Evolutionary conservation across 2,113 vertebrate species (phyloP).

Genomic region (Tachysurus fulvidraco): DNA sequence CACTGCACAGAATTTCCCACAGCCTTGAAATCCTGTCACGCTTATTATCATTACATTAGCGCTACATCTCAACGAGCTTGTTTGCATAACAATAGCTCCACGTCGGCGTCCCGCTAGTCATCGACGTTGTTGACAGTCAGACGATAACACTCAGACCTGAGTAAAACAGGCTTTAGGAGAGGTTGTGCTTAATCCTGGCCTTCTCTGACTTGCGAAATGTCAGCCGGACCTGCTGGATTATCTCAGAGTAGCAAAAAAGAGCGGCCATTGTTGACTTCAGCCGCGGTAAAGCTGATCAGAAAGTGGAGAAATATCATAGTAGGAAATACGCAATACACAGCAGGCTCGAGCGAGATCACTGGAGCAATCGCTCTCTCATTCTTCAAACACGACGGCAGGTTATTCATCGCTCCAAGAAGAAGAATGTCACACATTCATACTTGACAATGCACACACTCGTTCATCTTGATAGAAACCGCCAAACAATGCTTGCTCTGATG

Average conservation of each 20-base stretch:
- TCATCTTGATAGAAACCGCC: conserved; percentile 36
- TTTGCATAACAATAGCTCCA: conserved; percentile 76
- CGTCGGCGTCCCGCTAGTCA: conserved; percentile 60
- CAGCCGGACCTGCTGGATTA: neutral
- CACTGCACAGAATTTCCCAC: conserved; percentile 34
- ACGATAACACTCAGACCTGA: conserved; percentile 58
- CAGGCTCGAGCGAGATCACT: conserved; percentile 40
- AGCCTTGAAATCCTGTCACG: conserved; percentile 58
- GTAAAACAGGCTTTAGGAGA: neutral
- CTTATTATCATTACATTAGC: conserved; percentile 70
- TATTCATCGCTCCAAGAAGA: conserved; percentile 2
- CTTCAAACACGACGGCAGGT: conserved; percentile 1
- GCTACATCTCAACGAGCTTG: conserved; percentile 56
- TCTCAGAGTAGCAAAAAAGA: neutral
- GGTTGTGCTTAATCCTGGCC: neutral
- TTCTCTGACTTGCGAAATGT: neutral
- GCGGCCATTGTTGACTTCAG: neutral
- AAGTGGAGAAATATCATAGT: neutral
- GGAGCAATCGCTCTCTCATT: conserved; percentile 21
- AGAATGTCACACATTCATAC: neutral
- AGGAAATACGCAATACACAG: neutral
- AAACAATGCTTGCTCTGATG: conserved; percentile 25
- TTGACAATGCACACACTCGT: neutral
- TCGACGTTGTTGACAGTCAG: conserved; percentile 56
- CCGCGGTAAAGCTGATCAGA: neutral